Conservation (phyloP, 2,113 vertebrate genomes). For the Saguinus midas region DNA sequence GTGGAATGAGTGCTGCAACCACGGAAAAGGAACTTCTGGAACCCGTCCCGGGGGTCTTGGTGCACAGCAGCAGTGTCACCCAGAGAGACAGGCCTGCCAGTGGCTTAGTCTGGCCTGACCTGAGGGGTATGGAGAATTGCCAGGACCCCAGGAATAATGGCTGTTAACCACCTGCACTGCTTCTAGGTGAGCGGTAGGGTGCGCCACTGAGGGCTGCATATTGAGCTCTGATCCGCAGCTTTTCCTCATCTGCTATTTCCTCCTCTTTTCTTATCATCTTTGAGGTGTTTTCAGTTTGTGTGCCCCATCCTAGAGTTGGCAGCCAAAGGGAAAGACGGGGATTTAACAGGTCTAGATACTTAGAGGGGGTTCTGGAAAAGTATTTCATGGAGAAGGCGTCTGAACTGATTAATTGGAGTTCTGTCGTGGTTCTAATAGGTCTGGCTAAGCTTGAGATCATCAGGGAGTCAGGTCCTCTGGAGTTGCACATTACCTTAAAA, state of each 20-base stretch:
- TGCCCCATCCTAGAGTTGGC: background rate
- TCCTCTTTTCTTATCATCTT: background rate
- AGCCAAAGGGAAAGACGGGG: background rate
- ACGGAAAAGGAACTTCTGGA: background rate
- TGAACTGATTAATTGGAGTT: background rate
- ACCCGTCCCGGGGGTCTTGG: background rate
- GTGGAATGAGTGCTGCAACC: background rate
- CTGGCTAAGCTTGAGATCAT: background rate
- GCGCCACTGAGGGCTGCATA: fast-evolving
- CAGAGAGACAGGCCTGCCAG: background rate
- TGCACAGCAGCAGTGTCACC: background rate
- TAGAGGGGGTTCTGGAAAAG: background rate
- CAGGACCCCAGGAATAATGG: background rate
- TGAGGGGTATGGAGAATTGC: background rate
- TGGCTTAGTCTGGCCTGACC: background rate
- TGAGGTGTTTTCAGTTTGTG: background rate
- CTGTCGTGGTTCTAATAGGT: background rate
- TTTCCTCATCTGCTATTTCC: background rate
- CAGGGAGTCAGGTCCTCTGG: background rate
- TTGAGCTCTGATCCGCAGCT: background rate
- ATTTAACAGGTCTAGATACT: background rate
- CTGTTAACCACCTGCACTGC: background rate
- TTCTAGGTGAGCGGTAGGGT: background rate
- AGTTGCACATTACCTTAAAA: background rate
- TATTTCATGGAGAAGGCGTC: background rate